Evolutionary conservation across 2,113 vertebrate species (phyloP), one percentile per base, ranked within the genome.

Genomic region (Garra rufa): DNA sequence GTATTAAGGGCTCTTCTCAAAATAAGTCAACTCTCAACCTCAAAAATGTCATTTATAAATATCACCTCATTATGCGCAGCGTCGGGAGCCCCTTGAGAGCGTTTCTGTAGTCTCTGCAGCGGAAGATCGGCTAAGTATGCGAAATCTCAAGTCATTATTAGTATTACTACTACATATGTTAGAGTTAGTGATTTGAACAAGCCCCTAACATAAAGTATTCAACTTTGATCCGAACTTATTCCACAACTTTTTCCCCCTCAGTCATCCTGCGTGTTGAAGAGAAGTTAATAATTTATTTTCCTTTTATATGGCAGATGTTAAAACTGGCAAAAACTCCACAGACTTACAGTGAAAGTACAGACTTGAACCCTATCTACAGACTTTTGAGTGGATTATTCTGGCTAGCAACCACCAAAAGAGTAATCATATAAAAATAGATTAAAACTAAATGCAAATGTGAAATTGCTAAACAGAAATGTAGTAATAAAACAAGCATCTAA

Each of bases 31-130:
- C 59, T 80, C 59, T 80, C 41, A 80, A 80, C 77, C 59, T 46
- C 59, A 80, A 14, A 80, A 80, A 80, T 80, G 77, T 67, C 59
- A 80, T 67, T 80, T 65, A 80, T 67, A 80, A 65, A 80, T 80
- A 80, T 15, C 77, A 80, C 26, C 41, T 80, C 43, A 80, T 67
- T 67, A 80, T 5, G 14, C 6, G 17, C n/a, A 26, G 59, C 59
- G 11, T 67, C 43, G 59, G 24, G 41, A 80, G 24, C 57, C 26
- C 59, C 77, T 48, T 19, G 59, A 67, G 59, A 46, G 24, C 3
- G 10, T 65, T 46, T 57, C 13, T 46, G n/a, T 65, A 80, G 57
- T 28, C 34, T 59, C 30, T 43, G 34, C 52, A 50, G 43, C 9
- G 15, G 57, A 80, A 19, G 24, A 73, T 63, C 24, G 5, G n/a